Evolutionary conservation across 2,113 vertebrate genomes (phyloP).

Genomic region (Megaceryle maxima): DNA sequence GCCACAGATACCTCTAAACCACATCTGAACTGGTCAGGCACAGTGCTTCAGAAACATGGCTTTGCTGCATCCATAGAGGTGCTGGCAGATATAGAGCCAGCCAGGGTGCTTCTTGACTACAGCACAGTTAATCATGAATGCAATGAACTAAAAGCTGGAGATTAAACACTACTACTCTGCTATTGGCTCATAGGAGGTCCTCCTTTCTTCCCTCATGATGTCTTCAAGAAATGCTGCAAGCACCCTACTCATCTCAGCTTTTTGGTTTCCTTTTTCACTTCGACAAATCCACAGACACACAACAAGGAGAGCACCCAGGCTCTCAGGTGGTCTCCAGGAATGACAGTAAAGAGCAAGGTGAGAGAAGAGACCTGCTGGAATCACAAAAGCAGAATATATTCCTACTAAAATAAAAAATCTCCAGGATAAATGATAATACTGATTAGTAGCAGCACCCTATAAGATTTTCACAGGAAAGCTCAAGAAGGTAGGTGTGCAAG

Average conservation of each 20-base stretch:
- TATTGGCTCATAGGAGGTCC: neutral
- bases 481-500: neutral
- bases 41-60: neutral
- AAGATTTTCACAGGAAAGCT: neutral
- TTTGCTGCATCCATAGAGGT: neutral
- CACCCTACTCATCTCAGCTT: neutral
- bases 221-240: neutral
- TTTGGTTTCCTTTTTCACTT: neutral
- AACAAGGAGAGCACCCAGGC: neutral
- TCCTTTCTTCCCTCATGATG: neutral
- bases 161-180: neutral
- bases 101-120: neutral
- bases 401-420: neutral
- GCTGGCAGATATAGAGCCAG: neutral
- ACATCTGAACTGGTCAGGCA: neutral
- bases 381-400: neutral
- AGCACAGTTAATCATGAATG: neutral
- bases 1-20: neutral
- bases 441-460: neutral
- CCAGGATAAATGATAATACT: neutral
- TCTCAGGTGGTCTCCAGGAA: neutral
- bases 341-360: neutral
- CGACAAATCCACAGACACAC: neutral
- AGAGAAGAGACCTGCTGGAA: neutral
- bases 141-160: neutral